phyloP scores from a whole-genome alignment of 2,797 vertebrate species.

The Otolemur crassicaudatus region DNA sequence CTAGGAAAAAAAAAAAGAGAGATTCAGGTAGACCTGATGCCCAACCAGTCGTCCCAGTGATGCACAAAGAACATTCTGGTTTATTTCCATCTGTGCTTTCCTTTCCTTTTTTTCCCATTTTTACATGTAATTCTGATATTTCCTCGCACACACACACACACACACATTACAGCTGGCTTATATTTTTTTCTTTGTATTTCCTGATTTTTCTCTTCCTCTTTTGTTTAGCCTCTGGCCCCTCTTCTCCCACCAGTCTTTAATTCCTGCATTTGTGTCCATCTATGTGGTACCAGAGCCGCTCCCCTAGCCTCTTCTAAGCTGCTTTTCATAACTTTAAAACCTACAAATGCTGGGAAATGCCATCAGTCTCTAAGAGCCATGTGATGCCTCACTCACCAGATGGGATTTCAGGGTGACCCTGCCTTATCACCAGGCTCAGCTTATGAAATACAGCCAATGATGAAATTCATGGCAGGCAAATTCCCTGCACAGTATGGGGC shows the following conservation, averaged over 20 bases:
- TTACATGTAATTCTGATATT: not conserved
- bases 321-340: conserved; percentile 48
- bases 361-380: not conserved
- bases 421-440: conserved; percentile 1
- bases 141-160: not conserved
- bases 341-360: not conserved
- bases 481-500: not conserved
- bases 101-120: conserved; percentile 13
- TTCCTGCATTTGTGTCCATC: not conserved
- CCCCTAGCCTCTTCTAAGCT: conserved; percentile 19
- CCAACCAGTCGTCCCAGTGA: not conserved
- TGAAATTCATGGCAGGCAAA: conserved; percentile 55
- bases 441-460: conserved; percentile 58
- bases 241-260: not conserved
- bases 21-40: not conserved
- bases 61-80: not conserved
- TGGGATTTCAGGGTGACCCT: conserved; percentile 67
- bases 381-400: not conserved
- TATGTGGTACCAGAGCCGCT: not conserved
- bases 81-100: not conserved
- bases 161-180: not conserved
- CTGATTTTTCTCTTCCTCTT: not conserved
- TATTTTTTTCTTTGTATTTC: not conserved
- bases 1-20: not conserved
- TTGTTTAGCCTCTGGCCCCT: not conserved